phyloP scores from a whole-genome alignment of 2,888 invertebrate genomes.

The Aspidiotus rigidus region DNA sequence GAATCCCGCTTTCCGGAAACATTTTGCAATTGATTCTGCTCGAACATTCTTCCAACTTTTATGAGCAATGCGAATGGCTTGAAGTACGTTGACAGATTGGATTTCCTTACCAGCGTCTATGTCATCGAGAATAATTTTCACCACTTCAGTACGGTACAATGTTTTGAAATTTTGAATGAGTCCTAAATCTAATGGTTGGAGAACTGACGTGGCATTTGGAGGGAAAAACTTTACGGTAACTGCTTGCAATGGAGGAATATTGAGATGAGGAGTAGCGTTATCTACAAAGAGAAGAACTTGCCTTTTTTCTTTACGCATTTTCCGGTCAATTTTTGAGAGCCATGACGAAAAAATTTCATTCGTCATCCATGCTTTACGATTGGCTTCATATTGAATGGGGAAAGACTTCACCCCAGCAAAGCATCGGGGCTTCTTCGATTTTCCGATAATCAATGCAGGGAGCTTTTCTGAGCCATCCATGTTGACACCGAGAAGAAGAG shows the following conservation, averaged over 20 bases:
- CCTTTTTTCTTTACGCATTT: too few relatives aligned
- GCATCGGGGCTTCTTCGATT: too few relatives aligned
- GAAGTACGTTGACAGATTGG: not conserved
- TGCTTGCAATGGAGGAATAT: not conserved
- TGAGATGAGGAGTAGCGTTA: not conserved
- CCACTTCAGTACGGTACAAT: too few relatives aligned
- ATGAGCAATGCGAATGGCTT: not conserved
- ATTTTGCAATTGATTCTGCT: not conserved
- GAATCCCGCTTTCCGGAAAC: not conserved
- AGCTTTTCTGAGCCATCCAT: slow-evolving; percentile 39
- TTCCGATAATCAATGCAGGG: slow-evolving; percentile 38
- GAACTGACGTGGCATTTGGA: not conserved
- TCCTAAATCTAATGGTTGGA: too few relatives aligned
- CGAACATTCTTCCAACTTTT: not conserved
- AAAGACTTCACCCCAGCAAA: slow-evolving; percentile 35
- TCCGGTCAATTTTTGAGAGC: too few relatives aligned
- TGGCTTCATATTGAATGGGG: slow-evolving; percentile 40
- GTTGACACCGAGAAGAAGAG: slow-evolving; percentile 33
- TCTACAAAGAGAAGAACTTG: too few relatives aligned
- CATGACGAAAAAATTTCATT: slow-evolving; percentile 18
- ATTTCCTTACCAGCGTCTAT: too few relatives aligned
- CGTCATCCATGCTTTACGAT: slow-evolving; percentile 37
- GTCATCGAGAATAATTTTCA: not conserved
- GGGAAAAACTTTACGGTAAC: not conserved
- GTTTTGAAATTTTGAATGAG: too few relatives aligned